Base-by-base conservation (phyloP, 2,797 vertebrate species). In the Columba guinea region DNA sequence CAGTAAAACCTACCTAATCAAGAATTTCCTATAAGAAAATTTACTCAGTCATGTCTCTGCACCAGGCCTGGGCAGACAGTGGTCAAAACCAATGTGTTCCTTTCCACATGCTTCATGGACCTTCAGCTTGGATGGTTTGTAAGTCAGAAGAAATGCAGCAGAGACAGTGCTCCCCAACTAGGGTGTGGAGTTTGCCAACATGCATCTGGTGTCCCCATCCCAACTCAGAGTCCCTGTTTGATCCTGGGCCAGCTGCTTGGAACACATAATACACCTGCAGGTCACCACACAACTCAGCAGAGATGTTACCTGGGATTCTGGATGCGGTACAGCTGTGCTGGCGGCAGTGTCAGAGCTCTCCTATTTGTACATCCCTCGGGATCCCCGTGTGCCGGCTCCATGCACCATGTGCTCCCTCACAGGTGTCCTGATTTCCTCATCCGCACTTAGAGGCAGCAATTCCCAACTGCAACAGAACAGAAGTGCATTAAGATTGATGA, bases 151-250 rank as follows among this genome's bases (percentile, higher is more conserved):
- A 34, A 85, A n/a, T 13, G 44, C 7, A 21, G 13, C 44, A 70
- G 27, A 58, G 37, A 22, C 19, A 30, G 14, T 16, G 7, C 24
- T 60, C 34, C 11, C 64, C 63, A 5, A 0, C 7, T 32, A 13
- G 44, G 34, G 37, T 3, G 0, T 23, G 14, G 16, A 21, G 20
- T 26, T 74, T 28, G 22, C 27, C 26, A 11, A 1, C 0, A 0
- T 4, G n/a, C 21, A 73, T 18, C 20, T 64, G 34, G 11, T 23
- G 17, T 46, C 7, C 21, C 63, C 3, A 0, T 44, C 28, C 30
- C 71, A 53, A 2, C 10, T 20, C 30, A 32, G 22, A 52, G 7
- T 23, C 19, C 49, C 30, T 39, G 5, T 12, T 15, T 20, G 70
- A 37, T 21, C 19, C 26, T 46, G 53, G 37, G 14, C 11, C 58